Evolutionary conservation across 2,113 vertebrate genomes (phyloP), one percentile per base, ranked within the genome.

Genomic region (Notiomystis cincta): DNA sequence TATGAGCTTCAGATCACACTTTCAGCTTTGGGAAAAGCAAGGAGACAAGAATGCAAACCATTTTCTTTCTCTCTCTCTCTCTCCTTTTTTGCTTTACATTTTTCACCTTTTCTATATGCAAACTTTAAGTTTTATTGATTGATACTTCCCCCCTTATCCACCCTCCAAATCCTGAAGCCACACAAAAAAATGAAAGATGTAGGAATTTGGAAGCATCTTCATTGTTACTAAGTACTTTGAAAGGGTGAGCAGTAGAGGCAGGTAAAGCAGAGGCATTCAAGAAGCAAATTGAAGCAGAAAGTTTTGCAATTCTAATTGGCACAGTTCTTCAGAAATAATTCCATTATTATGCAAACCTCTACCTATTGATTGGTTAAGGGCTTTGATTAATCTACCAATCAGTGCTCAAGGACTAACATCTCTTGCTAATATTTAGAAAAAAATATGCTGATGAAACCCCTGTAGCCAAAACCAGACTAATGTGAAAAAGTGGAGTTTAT

Each of bases 311-410:
- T 95, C n/a, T 51, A 78, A 50, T 7, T 40, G 48, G 48, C 31
- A 31, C 2, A 3, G 42, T 47, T 83, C 67, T 88, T 94, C 72
- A 56, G 37, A 92, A 92, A 81, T 67, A 53, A 77, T 70, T 8
- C 50, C 31, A 56, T 35, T 23, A 10, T 79, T 92, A 90, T 72
- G 79, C 71, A 94, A 93, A 83, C 24, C 7, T 71, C 57, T 53
- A 53, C 44, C 14, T 48, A 64, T 9, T 65, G 23, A 93, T 89
- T 87, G 81, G 87, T 60, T 95, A 94, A 77, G 30, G 71, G 35
- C 73, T 93, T 81, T 14, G 64, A 92, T 86, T 90, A 69, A 80
- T 51, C 60, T 79, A 60, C 60, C 88, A 95, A n/a, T 75, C 25
- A 27, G 35, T 83, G 77, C 42, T 78, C 48, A 86, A 65, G 22